These are phyloP conservation scores for Elephantulus edwardii DNA, from an alignment of 2,113 vertebrate species.

Conservation along the genomic window DNA sequence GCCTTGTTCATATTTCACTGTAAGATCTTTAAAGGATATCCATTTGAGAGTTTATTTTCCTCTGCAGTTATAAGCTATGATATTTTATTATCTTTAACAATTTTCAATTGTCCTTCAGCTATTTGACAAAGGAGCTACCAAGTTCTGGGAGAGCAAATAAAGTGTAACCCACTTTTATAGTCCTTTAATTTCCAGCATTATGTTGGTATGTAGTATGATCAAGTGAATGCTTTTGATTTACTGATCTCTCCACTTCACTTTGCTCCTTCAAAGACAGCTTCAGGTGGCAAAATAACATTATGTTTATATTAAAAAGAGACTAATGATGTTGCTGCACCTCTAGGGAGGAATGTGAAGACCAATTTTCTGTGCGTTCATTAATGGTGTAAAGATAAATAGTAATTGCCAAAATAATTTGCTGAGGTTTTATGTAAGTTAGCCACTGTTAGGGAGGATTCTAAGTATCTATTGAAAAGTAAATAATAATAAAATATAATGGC, in stretches of 20 bases:
- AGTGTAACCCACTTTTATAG: not conserved
- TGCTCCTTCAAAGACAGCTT: not conserved
- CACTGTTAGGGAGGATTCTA: not conserved
- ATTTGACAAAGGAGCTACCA: not conserved
- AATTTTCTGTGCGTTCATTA: conserved; percentile 38
- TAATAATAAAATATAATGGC: not conserved
- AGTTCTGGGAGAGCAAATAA: not conserved
- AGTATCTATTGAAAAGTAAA: not conserved
- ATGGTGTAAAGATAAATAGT: not conserved
- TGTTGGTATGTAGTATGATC: not conserved
- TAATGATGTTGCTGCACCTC: not conserved
- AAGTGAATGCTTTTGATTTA: not conserved
- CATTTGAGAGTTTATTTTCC: not conserved
- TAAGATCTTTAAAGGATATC: conserved; percentile 21
- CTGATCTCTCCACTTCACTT: conserved; percentile 9
- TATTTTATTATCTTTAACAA: conserved; percentile 7
- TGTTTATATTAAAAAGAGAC: not conserved
- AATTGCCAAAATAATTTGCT: conserved; percentile 37
- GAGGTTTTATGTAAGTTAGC: not conserved
- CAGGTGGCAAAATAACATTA: not conserved
- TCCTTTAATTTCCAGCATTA: not conserved
- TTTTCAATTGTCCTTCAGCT: not conserved
- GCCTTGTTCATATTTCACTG: not conserved
- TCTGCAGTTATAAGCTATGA: conserved; percentile 30
- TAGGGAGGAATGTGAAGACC: not conserved